phyloP scores from a whole-genome alignment of 2,797 vertebrate genomes.

The Danio albolineatus region DNA sequence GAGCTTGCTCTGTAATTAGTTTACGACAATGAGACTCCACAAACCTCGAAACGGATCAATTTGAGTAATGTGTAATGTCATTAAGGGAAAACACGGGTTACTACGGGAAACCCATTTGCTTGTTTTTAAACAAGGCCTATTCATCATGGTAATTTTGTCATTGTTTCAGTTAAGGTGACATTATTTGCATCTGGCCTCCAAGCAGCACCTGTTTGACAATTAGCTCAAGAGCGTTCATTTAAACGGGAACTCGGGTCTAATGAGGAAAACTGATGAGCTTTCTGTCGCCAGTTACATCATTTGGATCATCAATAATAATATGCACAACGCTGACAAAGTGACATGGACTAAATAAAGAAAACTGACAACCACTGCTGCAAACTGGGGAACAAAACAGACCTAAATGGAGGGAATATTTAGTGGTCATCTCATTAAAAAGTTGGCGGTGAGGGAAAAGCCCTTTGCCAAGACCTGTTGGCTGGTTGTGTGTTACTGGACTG shows the following conservation, averaged over 20 bases:
- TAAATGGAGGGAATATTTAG: not conserved
- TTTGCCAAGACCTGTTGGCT: constrained; percentile 9
- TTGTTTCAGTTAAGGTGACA: constrained; percentile 74
- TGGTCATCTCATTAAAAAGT: constrained; percentile 21
- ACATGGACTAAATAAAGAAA: not conserved
- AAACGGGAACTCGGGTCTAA: constrained; percentile 29
- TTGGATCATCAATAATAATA: not conserved
- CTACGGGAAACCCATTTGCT: constrained; percentile 69
- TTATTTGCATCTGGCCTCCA: constrained; percentile 69
- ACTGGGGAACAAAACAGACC: not conserved
- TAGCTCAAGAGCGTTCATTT: constrained; percentile 32
- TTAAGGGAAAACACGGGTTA: constrained; percentile 67
- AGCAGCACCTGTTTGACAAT: constrained; percentile 69
- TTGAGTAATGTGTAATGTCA: constrained; percentile 60
- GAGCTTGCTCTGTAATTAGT: constrained; percentile 69
- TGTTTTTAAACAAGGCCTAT: constrained; percentile 66
- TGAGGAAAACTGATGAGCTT: constrained; percentile 45
- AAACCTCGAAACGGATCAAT: constrained; percentile 70
- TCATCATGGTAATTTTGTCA: constrained; percentile 73
- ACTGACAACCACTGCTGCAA: not conserved
- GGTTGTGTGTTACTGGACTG: not conserved
- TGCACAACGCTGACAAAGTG: not conserved
- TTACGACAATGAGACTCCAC: constrained; percentile 65
- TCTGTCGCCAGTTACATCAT: not conserved
- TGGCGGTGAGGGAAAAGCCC: not conserved